Percentiles rank a stretch among this genome's conserved stretches.
Evolutionary conservation across 2,113 vertebrate genomes (phyloP).

Genomic region (Notarius quadriscutis): DNA sequence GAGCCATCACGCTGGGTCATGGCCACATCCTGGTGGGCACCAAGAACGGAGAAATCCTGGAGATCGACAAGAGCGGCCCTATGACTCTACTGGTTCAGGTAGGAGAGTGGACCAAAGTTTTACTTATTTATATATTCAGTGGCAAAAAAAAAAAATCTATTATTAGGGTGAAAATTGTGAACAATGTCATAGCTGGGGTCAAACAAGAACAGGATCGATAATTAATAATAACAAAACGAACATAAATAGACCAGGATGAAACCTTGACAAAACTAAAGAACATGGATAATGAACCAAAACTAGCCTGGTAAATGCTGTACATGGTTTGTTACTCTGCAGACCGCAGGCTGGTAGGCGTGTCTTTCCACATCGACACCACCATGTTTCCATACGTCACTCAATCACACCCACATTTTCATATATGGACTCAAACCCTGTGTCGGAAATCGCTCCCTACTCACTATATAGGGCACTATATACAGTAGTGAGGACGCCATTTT

Average conservation of each 20-base stretch:
- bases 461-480: too few relatives aligned
- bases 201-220: background rate
- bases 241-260: background rate
- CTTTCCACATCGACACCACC: too few relatives aligned
- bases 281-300: background rate
- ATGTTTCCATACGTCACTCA: too few relatives aligned
- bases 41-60: constrained; percentile 95
- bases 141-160: background rate
- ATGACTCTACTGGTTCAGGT: constrained; percentile 91
- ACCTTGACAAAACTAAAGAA: background rate
- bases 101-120: background rate
- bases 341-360: background rate
- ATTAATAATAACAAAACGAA: background rate
- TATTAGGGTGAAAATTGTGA: background rate
- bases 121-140: background rate
- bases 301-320: background rate
- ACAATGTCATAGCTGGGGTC: background rate
- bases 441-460: too few relatives aligned
- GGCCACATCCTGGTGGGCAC: constrained; percentile 96
- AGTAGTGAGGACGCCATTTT: too few relatives aligned
- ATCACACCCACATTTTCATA: too few relatives aligned
- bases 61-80: constrained; percentile 94
- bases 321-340: background rate
- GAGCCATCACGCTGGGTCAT: constrained; percentile 93
- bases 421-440: too few relatives aligned